A percentile compares a stretch with the other conserved stretches of the same genome.
phyloP scores from a whole-genome alignment of 2,888 invertebrate species.

The Apantesis nais region DNA sequence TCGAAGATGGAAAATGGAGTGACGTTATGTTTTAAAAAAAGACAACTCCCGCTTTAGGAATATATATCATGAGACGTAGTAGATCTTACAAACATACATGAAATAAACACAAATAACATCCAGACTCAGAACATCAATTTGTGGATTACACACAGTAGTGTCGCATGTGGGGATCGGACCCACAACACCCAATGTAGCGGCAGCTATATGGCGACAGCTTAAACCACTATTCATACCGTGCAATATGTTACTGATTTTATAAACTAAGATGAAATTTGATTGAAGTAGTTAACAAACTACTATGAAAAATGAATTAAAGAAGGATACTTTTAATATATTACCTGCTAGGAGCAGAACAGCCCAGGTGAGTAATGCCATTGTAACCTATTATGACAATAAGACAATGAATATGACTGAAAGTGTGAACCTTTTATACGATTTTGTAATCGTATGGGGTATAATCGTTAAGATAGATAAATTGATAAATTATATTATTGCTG shows the following conservation, averaged over 20 bases:
- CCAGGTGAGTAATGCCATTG: conserved; percentile 1
- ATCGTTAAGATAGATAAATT: background rate
- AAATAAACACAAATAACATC: too few relatives aligned
- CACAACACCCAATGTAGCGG: too few relatives aligned
- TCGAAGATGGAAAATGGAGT: background rate
- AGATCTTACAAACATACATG: too few relatives aligned
- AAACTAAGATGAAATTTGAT: background rate
- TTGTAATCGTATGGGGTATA: background rate
- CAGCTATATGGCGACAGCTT: too few relatives aligned
- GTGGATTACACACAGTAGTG: too few relatives aligned
- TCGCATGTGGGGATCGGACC: too few relatives aligned
- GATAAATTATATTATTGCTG: background rate
- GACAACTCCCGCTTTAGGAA: too few relatives aligned
- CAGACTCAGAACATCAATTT: too few relatives aligned
- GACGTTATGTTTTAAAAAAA: too few relatives aligned
- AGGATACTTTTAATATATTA: background rate
- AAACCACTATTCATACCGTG: too few relatives aligned
- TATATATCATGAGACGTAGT: too few relatives aligned
- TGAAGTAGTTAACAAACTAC: background rate
- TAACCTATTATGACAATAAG: background rate
- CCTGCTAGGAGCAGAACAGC: conserved; percentile 12
- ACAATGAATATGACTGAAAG: background rate
- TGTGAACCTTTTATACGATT: conserved; percentile 1
- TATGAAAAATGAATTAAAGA: background rate
- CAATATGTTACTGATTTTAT: background rate